Conservation (phyloP, 2,113 vertebrate species). For the Galbula dea region DNA sequence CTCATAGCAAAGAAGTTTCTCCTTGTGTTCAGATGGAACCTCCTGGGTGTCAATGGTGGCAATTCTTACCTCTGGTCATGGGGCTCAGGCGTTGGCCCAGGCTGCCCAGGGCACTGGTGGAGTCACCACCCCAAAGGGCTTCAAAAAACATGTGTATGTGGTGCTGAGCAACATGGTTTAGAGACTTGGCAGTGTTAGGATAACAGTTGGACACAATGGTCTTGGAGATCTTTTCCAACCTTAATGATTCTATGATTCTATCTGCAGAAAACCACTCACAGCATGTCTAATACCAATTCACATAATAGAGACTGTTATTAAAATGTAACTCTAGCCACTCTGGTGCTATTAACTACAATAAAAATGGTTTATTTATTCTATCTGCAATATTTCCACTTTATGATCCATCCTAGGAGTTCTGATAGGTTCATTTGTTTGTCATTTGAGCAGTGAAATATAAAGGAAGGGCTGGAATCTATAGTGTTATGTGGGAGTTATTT, state of each 20-base stretch:
- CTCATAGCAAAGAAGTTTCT: too few relatives aligned
- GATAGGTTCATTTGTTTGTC: conserved; percentile 58
- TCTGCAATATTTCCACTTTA: conserved; percentile 46
- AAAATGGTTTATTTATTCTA: conserved; percentile 59
- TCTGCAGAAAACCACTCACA: not conserved
- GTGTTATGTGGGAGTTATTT: conserved; percentile 39
- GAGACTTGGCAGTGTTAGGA: too few relatives aligned
- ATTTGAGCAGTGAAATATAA: conserved; percentile 52
- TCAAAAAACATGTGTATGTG: too few relatives aligned
- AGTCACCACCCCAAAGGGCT: too few relatives aligned
- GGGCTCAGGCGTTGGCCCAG: not conserved
- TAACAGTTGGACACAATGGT: too few relatives aligned
- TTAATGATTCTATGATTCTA: not conserved
- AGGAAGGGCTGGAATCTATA: conserved; percentile 23
- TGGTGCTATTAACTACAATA: conserved; percentile 38
- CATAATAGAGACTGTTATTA: conserved; percentile 27
- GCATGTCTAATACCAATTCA: not conserved
- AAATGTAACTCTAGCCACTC: conserved; percentile 30
- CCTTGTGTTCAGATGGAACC: too few relatives aligned
- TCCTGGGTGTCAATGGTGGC: not conserved
- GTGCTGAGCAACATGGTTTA: too few relatives aligned
- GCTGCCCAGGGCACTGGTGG: too few relatives aligned
- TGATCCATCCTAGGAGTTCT: not conserved
- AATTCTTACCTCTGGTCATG: not conserved
- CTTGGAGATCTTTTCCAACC: too few relatives aligned